Evolutionary conservation across 2,888 invertebrate species (phyloP), one percentile per base, ranked within the genome.

Genomic region (Thereva unica): DNA sequence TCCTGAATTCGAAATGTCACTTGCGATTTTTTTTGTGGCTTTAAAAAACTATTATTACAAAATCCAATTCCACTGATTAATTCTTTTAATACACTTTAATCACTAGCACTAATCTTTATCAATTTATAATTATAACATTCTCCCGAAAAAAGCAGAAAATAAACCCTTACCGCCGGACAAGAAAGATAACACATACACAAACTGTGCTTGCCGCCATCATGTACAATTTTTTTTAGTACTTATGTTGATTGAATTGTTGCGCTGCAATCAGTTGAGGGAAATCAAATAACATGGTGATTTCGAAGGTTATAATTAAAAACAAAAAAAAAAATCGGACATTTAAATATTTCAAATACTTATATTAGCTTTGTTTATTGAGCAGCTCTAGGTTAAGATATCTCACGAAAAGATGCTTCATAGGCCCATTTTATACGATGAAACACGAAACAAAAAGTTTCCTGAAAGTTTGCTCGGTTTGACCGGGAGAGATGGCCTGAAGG

Each of bases 101-200:
- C 6, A 50, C 38, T 47, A 38, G 10, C 40, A 50, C 50, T 49
- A 23, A 50, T 50, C 40, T 12, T 61, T 49, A 23, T 40, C 38
- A 61, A 61, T 50, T 61, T 40, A 34, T 23, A 41, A 41, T 23
- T 5, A 41, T 35, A 40, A 41, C 50, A 41, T 61, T 42, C 10
- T 38, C 12, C 50, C 61, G 61, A 61, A 61, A 61, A 61, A 23
- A 23, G 23, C 50, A 50, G 61, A 50, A 50, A 61, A 50, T 61
- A 41, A 40, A 34, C 41, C 4, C 7, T 50, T 50, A 50, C 50
- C 49, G 61, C 61, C 50, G 61, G 61, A 61, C 61, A 38, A 37
- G 47, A 4, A 38, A 59, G 57, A 59, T 59, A 59, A 59, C 61
- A 61, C 61, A 61, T 47, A 61, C 50, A 38, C 61, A 61, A 61